Base-by-base conservation (phyloP, 2,113 vertebrate species). In the Cinclus mexicanus region DNA sequence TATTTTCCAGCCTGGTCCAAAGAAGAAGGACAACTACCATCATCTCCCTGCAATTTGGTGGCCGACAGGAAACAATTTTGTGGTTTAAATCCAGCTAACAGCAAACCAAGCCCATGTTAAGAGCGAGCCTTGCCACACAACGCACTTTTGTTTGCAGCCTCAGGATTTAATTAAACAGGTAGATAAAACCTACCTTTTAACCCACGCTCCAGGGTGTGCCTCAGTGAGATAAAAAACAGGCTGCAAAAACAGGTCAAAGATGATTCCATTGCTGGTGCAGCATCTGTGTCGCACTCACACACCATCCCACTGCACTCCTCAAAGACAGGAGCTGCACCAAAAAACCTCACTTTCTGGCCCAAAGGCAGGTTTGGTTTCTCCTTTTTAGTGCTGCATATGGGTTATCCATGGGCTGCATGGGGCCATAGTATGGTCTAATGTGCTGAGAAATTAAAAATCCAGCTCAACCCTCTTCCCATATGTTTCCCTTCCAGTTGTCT, bases 131-230 rank as follows among this genome's bases (percentile, higher is more conserved):
- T 6, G 4, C 75, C 25, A 6, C 71, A 59, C 52, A 68, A 29
- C 7, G 1, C 46, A 74, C 82, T 89, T 90, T 75, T 94, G 85
- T 93, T 95, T 92, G 92, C 88, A 95, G 90, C 76, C 79, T 92
- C 11, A 0, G 83, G 94, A 96, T 95, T 97, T 96, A 95, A 94
- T 93, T 90, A 94, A 91, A 78, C 3, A 4, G 80, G 86, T 72
- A 88, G 90, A 88, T 86, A 94, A 94, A 88, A 44, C 71, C 81
- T 83, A 94, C 63, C 91, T 94, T 93, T 93, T 91, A 96, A 95
- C 75, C 82, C 92, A 90, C 10, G 52, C 85, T 88, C 13, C 3
- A 67, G 86, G 88, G 89, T 49, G 81, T 15, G 46, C 55, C 94
- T 75, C 42, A 41, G 55, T 1, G 4, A 92, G 90, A 94, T 87